Conservation (phyloP, 2,797 vertebrate genomes). For the Microctenopoma lineatum region DNA sequence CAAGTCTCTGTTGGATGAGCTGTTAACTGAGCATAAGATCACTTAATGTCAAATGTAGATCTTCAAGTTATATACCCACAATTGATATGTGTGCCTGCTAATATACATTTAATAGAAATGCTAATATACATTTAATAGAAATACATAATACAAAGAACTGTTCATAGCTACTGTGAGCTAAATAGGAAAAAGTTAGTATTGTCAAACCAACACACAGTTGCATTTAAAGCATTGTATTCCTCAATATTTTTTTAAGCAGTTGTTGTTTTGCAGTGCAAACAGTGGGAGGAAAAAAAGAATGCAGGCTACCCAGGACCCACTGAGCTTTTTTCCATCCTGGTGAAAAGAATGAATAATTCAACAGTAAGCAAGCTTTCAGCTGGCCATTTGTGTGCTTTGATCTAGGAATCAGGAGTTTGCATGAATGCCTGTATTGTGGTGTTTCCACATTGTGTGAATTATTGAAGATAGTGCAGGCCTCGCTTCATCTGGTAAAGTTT, state of each 20-base stretch:
- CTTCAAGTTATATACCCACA: no score
- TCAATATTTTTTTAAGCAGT: slow-evolving; percentile 77
- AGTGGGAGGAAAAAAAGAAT: slow-evolving; percentile 80
- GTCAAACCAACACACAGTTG: no score
- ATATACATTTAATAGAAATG: background rate
- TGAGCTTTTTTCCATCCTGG: slow-evolving; percentile 90
- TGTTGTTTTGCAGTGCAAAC: slow-evolving; percentile 86
- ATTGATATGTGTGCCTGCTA: background rate
- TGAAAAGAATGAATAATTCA: slow-evolving; percentile 99
- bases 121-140: background rate
- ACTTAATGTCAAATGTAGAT: no score
- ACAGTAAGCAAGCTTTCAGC: slow-evolving; percentile 98
- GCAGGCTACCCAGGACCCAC: slow-evolving; percentile 86
- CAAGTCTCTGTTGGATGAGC: background rate
- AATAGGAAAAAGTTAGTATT: no score
- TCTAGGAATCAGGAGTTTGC: slow-evolving; percentile 95
- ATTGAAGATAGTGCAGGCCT: slow-evolving; percentile 94
- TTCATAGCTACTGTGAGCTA: background rate
- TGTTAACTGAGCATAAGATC: background rate
- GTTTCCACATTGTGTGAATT: slow-evolving; percentile 98
- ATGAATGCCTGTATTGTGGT: slow-evolving; percentile 99
- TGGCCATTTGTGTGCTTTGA: slow-evolving; percentile 98
- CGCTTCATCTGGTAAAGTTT: slow-evolving; percentile 95
- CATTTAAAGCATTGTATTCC: slow-evolving; percentile 36
- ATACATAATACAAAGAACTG: background rate